Evolutionary conservation across 2,888 invertebrate species (phyloP), one percentile per base, ranked within the genome.

Genomic region (Melikaiella ostensackeni): DNA sequence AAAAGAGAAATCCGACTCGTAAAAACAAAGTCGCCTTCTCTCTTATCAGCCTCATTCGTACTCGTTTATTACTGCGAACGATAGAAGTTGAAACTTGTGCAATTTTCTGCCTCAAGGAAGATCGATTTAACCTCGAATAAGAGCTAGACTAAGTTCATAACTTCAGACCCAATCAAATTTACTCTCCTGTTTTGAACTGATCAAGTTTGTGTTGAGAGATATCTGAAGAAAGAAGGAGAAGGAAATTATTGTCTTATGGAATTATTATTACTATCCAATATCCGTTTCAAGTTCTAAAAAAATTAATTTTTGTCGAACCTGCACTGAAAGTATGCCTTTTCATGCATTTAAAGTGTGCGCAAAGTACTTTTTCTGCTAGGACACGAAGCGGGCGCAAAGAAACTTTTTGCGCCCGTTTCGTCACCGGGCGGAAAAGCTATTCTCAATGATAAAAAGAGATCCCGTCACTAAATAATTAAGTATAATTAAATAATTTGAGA

Each of bases 11-110:
- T 83, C 84, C 79, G 35, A 76, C 84, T 84, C 85, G 86, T 86
- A 86, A 88, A 87, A 86, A 86, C 83, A 83, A 85, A 86, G 85
- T 85, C 86, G 81, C 78, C 76, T 64, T 82, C 76, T 77, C 78
- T 77, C 84, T 87, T 88, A 86, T 87, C 86, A 80, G 74, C 57
- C 82, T 83, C 82, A 81, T 84, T 87, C 86, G 81, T 75, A 64
- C 83, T 84, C 82, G 82, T 84, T 83, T 80, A 77, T 81, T 81
- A 80, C 79, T 80, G 75, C 76, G 70, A 75, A 76, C 76, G 81
- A 80, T 80, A 81, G 78, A 80, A 79, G 77, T 77, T 79, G 79
- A 75, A 75, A 81, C 78, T 70, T 70, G 70, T 30, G 70, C 70
- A 70, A 70, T 70, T 70, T 70, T 70, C 70, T 70, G 50, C 70